Conservation (phyloP, 2,888 invertebrate species). For the Podotricha telesiphe region DNA sequence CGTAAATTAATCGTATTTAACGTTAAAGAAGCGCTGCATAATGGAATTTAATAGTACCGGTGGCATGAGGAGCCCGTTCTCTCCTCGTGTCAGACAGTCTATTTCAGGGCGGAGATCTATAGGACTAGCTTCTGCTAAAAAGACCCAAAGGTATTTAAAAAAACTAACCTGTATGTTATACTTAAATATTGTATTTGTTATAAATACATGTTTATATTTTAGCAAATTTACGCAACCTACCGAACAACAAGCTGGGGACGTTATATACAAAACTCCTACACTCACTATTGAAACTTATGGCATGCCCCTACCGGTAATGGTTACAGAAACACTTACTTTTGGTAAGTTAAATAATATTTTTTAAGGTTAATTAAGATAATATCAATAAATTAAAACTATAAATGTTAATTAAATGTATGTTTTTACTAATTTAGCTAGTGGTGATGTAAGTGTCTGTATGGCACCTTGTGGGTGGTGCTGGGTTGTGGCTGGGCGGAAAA, state of each 20-base stretch:
- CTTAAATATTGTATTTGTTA: slow-evolving; percentile 8
- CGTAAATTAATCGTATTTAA: slow-evolving; percentile 25
- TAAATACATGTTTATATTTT: slow-evolving; percentile 33
- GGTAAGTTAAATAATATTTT: slow-evolving; percentile 73
- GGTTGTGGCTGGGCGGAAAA: slow-evolving; percentile 92
- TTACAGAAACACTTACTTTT: slow-evolving; percentile 94
- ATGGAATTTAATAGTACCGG: slow-evolving; percentile 75
- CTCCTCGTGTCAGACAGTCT: slow-evolving; percentile 72
- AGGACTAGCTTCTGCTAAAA: slow-evolving; percentile 65
- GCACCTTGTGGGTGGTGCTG: slow-evolving; percentile 90
- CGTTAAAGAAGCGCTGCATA: slow-evolving; percentile 32
- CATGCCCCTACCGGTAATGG: slow-evolving; percentile 91
- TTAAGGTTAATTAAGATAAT: no score
- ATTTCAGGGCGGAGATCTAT: slow-evolving; percentile 66
- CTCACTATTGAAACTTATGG: slow-evolving; percentile 92
- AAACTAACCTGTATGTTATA: slow-evolving; percentile 15
- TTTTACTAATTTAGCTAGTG: slow-evolving; percentile 66
- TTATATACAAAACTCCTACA: slow-evolving; percentile 89
- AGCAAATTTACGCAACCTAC: slow-evolving; percentile 64
- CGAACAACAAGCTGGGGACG: slow-evolving; percentile 82
- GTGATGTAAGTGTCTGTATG: slow-evolving; percentile 85
- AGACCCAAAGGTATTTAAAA: slow-evolving; percentile 62
- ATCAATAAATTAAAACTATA: no score
- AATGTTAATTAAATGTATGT: no score
- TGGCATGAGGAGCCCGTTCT: slow-evolving; percentile 74